Evolutionary conservation across 2,797 vertebrate species (phyloP).

Genomic region (Pagetopsis macropterus): DNA sequence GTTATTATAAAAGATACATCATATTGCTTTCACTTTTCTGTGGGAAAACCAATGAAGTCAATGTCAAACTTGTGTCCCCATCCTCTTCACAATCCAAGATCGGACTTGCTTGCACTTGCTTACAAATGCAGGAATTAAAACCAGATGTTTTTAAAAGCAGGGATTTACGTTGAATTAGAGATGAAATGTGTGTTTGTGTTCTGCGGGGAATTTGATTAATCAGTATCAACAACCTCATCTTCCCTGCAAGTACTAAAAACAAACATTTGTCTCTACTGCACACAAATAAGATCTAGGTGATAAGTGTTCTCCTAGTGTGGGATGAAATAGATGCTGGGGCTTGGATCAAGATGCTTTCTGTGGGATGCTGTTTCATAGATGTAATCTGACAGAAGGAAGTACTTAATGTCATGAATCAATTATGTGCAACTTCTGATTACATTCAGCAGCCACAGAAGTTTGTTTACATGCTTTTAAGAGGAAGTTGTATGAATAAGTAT

Average conservation of each 20-base stretch:
- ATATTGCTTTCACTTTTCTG: neutral
- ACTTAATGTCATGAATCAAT: constrained; percentile 37
- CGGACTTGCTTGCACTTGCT: neutral
- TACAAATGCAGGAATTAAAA: neutral
- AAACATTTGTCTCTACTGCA: constrained; percentile 22
- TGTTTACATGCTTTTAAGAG: neutral
- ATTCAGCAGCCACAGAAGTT: constrained; percentile 12
- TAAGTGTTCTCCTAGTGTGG: constrained; percentile 16
- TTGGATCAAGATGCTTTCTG: constrained; percentile 25
- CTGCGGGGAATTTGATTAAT: neutral
- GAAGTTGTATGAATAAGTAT: neutral
- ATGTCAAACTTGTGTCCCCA: neutral
- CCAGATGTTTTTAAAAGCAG: neutral
- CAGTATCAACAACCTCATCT: neutral
- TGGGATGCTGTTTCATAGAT: constrained; percentile 25
- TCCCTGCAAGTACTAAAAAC: constrained; percentile 9
- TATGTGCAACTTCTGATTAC: constrained; percentile 13
- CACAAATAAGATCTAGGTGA: constrained; percentile 22
- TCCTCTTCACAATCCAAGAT: neutral
- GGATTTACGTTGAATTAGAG: constrained; percentile 10
- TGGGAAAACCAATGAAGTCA: neutral
- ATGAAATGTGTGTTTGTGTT: constrained; percentile 21
- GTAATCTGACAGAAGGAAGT: constrained; percentile 13
- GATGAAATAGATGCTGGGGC: constrained; percentile 4
- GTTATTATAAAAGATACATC: constrained; percentile 7